phyloP scores from a whole-genome alignment of 2,888 invertebrate genomes.

The Labia minor region DNA sequence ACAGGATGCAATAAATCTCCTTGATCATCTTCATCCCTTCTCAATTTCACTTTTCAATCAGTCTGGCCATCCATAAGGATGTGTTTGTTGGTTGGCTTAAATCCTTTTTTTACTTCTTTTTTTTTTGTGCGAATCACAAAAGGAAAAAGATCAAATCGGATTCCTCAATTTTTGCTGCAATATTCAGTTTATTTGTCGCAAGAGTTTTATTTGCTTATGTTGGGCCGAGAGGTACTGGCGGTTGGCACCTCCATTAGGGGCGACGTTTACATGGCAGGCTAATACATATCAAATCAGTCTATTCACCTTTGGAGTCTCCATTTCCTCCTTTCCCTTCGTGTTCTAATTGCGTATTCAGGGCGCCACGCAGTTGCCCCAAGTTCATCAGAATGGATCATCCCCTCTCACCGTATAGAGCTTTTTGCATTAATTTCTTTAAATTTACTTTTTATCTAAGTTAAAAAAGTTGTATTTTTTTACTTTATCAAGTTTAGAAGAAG shows the following conservation, averaged over 20 bases:
- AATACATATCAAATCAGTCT: constrained; percentile 1
- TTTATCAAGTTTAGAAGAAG: too few relatives aligned
- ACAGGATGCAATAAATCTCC: too few relatives aligned
- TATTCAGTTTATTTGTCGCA: not conserved
- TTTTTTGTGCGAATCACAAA: too few relatives aligned
- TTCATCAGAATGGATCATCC: constrained; percentile 5
- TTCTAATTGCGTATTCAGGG: constrained; percentile 13
- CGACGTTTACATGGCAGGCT: not conserved
- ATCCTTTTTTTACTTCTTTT: too few relatives aligned
- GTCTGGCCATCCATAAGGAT: too few relatives aligned
- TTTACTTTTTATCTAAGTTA: not conserved
- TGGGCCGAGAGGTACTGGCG: not conserved
- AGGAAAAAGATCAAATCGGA: not conserved
- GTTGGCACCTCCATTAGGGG: constrained; percentile 7
- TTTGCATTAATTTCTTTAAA: constrained; percentile 13
- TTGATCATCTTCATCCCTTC: too few relatives aligned
- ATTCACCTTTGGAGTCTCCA: constrained; percentile 1
- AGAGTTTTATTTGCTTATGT: not conserved
- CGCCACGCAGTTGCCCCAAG: not conserved
- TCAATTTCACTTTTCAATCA: too few relatives aligned
- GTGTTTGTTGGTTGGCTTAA: too few relatives aligned
- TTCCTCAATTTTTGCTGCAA: not conserved
- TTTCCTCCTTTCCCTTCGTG: constrained; percentile 13
- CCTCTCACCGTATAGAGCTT: not conserved
- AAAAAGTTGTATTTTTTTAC: not conserved